Percentiles rank a stretch among this genome's conserved stretches.
Evolutionary conservation across 2,113 vertebrate genomes (phyloP).

Genomic region (Alaudala cheleensis): DNA sequence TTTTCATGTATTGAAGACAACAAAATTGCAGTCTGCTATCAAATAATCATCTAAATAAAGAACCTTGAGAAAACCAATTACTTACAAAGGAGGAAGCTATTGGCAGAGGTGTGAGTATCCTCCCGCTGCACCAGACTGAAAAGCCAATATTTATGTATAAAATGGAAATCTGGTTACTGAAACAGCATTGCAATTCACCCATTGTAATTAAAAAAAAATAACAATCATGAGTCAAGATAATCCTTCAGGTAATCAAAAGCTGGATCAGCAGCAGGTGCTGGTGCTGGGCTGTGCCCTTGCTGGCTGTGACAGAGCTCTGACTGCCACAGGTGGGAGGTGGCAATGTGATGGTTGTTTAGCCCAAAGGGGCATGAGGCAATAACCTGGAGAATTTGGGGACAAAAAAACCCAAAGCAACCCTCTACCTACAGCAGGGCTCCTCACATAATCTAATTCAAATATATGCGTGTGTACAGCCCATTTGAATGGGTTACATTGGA

Average conservation of each 20-base stretch:
- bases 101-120: constrained; percentile 7
- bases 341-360: background rate
- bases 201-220: background rate
- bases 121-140: background rate
- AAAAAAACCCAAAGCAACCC: background rate
- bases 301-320: background rate
- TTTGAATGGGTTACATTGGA: background rate
- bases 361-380: background rate
- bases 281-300: background rate
- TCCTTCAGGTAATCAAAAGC: constrained; percentile 11
- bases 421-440: background rate
- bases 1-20: background rate
- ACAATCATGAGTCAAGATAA: background rate
- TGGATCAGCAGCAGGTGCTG: background rate
- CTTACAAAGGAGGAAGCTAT: background rate
- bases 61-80: constrained; percentile 36
- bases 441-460: background rate
- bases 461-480: background rate
- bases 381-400: background rate
- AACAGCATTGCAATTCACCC: background rate
- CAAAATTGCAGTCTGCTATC: background rate
- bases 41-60: constrained; percentile 33
- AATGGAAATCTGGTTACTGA: background rate
- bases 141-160: background rate
- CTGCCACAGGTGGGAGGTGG: background rate